Conservation (phyloP, 2,113 vertebrate genomes). For the Rhinopomastus cyanomelas region DNA sequence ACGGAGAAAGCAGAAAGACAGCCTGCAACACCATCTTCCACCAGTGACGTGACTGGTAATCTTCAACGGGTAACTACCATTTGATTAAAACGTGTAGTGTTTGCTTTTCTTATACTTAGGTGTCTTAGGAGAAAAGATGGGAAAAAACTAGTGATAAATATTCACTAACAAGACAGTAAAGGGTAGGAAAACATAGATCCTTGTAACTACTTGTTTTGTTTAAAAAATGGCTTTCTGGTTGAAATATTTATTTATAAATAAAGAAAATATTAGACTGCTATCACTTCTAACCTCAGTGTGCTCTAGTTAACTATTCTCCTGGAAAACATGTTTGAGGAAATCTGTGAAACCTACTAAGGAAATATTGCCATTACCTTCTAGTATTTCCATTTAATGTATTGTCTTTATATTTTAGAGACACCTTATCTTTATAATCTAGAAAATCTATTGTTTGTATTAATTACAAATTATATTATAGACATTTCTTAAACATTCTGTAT, state of each 20-base stretch:
- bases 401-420: neutral
- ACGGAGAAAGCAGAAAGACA: neutral
- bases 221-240: neutral
- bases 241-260: neutral
- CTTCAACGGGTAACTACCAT: neutral
- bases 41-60: neutral
- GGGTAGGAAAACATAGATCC: neutral
- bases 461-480: neutral
- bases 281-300: neutral
- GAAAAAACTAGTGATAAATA: neutral
- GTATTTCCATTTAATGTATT: neutral
- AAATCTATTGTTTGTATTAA: neutral
- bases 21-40: neutral
- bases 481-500: neutral
- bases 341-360: neutral
- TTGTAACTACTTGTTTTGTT: neutral
- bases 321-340: neutral
- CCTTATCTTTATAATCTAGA: neutral
- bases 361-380: neutral
- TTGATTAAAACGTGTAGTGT: neutral
- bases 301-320: neutral
- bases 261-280: neutral
- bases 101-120: neutral
- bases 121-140: neutral
- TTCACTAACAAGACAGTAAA: neutral